Evolutionary conservation across 2,888 invertebrate species (phyloP).

Genomic region (Ormyrus pomaceus): DNA sequence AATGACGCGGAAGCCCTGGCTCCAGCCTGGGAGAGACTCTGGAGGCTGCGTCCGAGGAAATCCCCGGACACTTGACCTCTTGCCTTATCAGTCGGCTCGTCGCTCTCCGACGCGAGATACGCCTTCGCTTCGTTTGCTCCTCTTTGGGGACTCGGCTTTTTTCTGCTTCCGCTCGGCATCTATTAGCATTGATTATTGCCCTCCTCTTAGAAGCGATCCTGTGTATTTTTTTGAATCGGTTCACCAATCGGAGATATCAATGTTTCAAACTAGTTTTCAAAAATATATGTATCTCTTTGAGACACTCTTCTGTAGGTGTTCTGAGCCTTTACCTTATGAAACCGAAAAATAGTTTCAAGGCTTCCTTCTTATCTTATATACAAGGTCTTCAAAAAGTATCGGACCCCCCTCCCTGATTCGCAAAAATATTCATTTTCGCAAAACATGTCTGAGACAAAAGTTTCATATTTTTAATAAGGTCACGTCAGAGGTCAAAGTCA

Average conservation of each 20-base stretch:
- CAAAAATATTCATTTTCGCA: too few relatives aligned
- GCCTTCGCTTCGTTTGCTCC: background rate
- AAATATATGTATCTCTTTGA: too few relatives aligned
- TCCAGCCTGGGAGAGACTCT: constrained; percentile 4
- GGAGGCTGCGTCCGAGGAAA: background rate
- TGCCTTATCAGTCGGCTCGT: constrained; percentile 37
- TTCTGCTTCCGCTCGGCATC: background rate
- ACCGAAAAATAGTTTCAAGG: too few relatives aligned
- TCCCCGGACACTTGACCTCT: constrained; percentile 42
- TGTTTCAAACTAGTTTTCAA: constrained; percentile 16
- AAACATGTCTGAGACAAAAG: too few relatives aligned
- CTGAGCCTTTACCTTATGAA: too few relatives aligned
- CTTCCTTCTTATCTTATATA: too few relatives aligned
- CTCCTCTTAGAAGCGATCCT: constrained; percentile 24
- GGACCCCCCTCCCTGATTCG: too few relatives aligned
- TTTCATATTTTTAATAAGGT: too few relatives aligned
- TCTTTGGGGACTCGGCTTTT: background rate
- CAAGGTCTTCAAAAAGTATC: too few relatives aligned
- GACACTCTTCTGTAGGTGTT: too few relatives aligned
- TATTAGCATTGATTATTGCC: background rate
- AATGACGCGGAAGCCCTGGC: constrained; percentile 44
- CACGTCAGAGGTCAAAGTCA: too few relatives aligned
- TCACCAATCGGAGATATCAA: background rate
- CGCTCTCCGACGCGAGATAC: constrained; percentile 1
- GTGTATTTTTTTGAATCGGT: background rate